These are phyloP conservation scores for Eupsilia transversa DNA, from an alignment of 2,888 invertebrate genomes.

Conservation along the genomic window DNA sequence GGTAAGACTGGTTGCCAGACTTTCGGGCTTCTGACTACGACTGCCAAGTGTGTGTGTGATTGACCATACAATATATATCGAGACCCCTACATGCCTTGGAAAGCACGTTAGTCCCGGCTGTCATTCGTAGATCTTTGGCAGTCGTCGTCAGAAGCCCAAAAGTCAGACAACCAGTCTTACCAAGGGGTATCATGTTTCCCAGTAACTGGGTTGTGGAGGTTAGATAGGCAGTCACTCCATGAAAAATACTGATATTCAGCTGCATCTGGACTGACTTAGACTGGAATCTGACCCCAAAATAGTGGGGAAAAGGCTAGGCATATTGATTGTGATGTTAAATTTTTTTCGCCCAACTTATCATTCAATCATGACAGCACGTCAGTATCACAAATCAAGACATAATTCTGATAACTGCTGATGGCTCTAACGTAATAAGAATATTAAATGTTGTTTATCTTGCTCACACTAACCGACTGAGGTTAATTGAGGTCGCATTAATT, in stretches of 20 bases:
- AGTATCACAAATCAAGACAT: slow-evolving; percentile 44
- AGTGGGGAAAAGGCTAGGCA: background rate
- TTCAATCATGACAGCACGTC: background rate
- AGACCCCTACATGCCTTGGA: too few relatives aligned
- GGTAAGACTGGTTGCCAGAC: too few relatives aligned
- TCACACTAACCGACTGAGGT: slow-evolving; percentile 20
- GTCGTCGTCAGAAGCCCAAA: background rate
- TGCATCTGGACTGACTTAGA: too few relatives aligned
- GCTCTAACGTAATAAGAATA: slow-evolving; percentile 39
- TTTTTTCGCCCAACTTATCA: background rate
- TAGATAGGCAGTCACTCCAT: background rate
- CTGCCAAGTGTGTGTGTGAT: too few relatives aligned
- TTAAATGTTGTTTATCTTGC: slow-evolving; percentile 44
- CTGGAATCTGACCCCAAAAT: too few relatives aligned
- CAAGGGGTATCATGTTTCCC: background rate
- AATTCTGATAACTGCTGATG: slow-evolving; percentile 30
- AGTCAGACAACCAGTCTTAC: background rate
- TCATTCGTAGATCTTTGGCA: background rate
- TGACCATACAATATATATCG: too few relatives aligned
- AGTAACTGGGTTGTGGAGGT: background rate
- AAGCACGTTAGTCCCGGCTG: background rate
- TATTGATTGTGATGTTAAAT: background rate
- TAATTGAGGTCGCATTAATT: slow-evolving; percentile 55
- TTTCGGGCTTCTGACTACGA: too few relatives aligned
- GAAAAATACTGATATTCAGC: background rate